These are phyloP conservation scores for Solen grandis DNA, from an alignment of 1,140 invertebrate genomes.

Conservation along the genomic window DNA sequence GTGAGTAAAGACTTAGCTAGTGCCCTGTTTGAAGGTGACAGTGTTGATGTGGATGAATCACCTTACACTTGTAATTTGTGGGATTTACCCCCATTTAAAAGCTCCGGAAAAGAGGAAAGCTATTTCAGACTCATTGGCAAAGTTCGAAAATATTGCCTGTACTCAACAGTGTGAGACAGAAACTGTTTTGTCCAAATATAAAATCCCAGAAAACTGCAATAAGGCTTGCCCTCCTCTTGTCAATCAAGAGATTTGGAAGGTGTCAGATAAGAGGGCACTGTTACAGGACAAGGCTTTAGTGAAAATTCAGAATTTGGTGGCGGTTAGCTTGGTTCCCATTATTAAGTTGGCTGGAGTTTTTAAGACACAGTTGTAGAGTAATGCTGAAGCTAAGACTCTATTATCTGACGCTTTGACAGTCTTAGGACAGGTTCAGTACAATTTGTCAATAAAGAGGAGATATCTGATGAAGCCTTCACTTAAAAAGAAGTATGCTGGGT, in stretches of 20 bases:
- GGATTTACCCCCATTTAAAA: too few species aligned
- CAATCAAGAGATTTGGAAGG: conserved; percentile 34
- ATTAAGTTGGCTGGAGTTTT: conserved; percentile 14
- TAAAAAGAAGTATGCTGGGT: conserved; percentile 15
- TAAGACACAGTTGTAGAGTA: not conserved
- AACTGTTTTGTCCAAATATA: too few species aligned
- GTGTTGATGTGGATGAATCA: too few species aligned
- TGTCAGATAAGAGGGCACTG: conserved; percentile 14
- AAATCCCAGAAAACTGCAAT: too few species aligned
- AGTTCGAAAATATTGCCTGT: too few species aligned
- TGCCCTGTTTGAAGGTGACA: too few species aligned
- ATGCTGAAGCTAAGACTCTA: too few species aligned
- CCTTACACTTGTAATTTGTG: too few species aligned
- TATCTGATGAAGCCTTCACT: conserved; percentile 6
- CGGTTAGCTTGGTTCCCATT: conserved; percentile 1
- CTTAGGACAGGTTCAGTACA: conserved; percentile 15
- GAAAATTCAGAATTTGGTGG: conserved; percentile 36
- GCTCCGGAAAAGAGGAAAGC: too few species aligned
- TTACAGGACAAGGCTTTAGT: conserved; percentile 13
- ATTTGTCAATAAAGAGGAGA: conserved; percentile 1
- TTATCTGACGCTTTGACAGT: not conserved
- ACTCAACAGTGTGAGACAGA: too few species aligned
- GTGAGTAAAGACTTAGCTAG: too few species aligned
- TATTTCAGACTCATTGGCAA: too few species aligned
- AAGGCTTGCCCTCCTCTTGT: not conserved